Percentiles rank a stretch among this genome's conserved stretches.
phyloP scores from a whole-genome alignment of 2,113 vertebrate genomes.

The Clarias macrocephalus region DNA sequence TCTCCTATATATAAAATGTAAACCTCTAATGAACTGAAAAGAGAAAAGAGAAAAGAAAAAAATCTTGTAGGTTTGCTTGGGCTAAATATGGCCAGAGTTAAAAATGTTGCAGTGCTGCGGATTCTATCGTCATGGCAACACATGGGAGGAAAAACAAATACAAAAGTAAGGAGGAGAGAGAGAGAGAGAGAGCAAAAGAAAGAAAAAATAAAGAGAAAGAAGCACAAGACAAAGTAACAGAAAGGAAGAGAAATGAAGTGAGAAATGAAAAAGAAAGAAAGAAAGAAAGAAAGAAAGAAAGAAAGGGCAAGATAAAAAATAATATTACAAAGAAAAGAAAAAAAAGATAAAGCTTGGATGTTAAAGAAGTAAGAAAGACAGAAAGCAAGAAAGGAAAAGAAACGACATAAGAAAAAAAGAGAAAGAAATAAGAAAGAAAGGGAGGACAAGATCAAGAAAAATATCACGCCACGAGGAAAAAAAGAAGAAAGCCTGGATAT shows the following conservation, averaged over 20 bases:
- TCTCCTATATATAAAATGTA: not conserved
- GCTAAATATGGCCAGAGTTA: constrained; percentile 4
- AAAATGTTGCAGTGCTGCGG: not conserved
- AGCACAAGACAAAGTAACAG: not conserved
- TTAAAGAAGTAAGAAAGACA: not conserved
- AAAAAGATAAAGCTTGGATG: not conserved
- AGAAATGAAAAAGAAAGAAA: not conserved
- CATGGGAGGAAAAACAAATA: not conserved
- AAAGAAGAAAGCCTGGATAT: not conserved
- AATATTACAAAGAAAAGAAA: not conserved
- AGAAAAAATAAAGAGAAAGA: not conserved
- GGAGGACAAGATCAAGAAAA: not conserved
- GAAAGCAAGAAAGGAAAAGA: not conserved
- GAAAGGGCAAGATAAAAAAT: not conserved
- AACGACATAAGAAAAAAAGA: not conserved
- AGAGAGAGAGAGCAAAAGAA: not conserved
- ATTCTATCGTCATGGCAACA: not conserved
- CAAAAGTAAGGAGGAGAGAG: not conserved
- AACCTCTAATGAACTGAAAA: not conserved
- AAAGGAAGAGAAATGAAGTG: not conserved
- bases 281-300: not conserved
- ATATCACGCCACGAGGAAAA: not conserved
- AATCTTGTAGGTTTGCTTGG: not conserved
- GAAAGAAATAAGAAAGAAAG: not conserved
- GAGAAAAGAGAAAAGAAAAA: not conserved